Evolutionary conservation across 2,888 invertebrate genomes (phyloP), one percentile per base, ranked within the genome.

Genomic region (Drosophila percnosoma): DNA sequence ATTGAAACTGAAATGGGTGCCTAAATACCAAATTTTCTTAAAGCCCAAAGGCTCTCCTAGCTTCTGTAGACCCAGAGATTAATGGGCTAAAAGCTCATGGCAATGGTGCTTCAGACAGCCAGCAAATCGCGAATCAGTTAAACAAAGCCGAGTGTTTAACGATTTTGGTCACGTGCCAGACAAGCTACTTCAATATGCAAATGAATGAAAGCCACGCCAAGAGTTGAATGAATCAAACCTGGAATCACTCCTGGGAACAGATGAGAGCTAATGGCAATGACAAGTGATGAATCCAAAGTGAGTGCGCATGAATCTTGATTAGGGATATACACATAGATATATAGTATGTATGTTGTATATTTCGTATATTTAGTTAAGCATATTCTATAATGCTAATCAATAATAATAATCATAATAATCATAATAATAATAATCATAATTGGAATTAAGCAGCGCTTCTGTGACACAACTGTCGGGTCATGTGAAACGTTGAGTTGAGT

Each of bases 331-430:
- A 59, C 29, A 42, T 40, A 62, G 15, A 42, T 49, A 13, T 55
- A 27, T 38, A n/a, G 45, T 58, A 49, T 78, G 34, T 71, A 77
- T 86, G 83, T 84, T 90, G 84, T 90, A 81, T 85, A 89, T 90
- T 87, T 85, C 82, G 87, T 85, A 90, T 90, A 89, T 90, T 87
- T 80, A 89, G 82, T 84, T 84, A 90, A 87, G 90, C 90, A 90
- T 86, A 86, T 83, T 87, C 65, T 70, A 73, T 71, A 87, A 89
- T 85, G 89, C 90, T 90, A 84, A 78, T 87, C 75, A 75, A 75
- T 86, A 71, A 85, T 87, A 27, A 27, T 27, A 27, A 27, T 27
- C 62, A 87, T 75, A 58, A 82, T 82, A 61, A 83, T 79, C 48
- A 68, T 70, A 65, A 40, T 74, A 57, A 36, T 73, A 54, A 58